Conservation (phyloP, 1,140 invertebrate genomes). For the Leguminivora glycinivorella region DNA sequence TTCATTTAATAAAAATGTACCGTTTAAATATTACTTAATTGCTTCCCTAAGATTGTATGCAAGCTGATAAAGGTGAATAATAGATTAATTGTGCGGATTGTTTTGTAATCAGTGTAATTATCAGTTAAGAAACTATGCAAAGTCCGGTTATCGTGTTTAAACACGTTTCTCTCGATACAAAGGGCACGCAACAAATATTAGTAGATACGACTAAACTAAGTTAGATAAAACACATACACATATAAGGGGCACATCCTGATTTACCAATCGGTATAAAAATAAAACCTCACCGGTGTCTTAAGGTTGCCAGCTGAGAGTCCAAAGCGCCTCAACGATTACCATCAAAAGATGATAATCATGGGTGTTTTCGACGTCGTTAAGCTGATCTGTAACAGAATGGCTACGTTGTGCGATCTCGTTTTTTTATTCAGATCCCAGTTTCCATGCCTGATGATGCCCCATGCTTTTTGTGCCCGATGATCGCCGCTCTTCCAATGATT, state of each 20-base stretch:
- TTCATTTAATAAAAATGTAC: neutral
- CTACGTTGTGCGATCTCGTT: conserved; percentile 71
- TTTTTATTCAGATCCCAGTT: conserved; percentile 49
- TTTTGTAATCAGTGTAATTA: conserved; percentile 5
- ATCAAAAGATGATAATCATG: conserved; percentile 79
- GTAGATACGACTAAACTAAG: conserved; percentile 28
- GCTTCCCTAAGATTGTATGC: neutral
- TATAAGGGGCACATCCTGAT: conserved; percentile 57
- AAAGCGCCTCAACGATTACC: conserved; percentile 71
- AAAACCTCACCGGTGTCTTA: conserved; percentile 70
- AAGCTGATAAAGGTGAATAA: neutral
- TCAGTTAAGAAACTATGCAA: conserved; percentile 14
- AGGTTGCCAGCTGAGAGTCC: conserved; percentile 69
- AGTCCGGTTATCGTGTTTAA: neutral
- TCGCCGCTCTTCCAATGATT: conserved; percentile 32
- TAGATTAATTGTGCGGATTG: neutral
- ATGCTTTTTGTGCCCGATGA: conserved; percentile 51
- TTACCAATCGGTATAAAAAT: conserved; percentile 53
- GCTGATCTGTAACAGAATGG: conserved; percentile 78
- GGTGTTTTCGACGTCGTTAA: conserved; percentile 78
- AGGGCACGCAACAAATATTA: conserved; percentile 33
- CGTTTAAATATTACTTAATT: neutral
- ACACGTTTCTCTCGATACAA: conserved; percentile 24
- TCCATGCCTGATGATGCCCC: conserved; percentile 49
- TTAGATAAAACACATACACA: conserved; percentile 45